Evolutionary conservation across 2,888 invertebrate species (phyloP).

Genomic region (Helobdella robusta): DNA sequence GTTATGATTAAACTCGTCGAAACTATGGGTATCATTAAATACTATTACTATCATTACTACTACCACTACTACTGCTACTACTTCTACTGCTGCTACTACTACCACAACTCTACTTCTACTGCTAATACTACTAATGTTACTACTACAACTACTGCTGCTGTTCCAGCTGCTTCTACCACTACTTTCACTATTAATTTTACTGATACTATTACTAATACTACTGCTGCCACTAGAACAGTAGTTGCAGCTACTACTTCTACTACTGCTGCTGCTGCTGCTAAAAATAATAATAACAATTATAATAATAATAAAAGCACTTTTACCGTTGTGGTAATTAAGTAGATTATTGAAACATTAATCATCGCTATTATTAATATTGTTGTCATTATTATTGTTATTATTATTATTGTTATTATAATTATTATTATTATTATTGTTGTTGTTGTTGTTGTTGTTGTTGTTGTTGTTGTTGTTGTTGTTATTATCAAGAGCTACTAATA

Average conservation of each 20-base stretch:
- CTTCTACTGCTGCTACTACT: background rate
- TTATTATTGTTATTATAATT: no score
- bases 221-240: background rate
- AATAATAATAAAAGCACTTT: no score
- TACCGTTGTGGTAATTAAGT: no score
- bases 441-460: no score
- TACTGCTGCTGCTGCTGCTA: background rate
- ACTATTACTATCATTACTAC: background rate
- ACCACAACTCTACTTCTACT: no score
- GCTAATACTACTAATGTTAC: background rate
- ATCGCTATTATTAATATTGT: no score
- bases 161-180: background rate
- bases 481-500: no score
- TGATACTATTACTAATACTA: background rate
- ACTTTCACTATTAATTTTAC: background rate
- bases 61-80: slow-evolving; percentile 3
- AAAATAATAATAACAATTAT: no score
- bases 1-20: slow-evolving; percentile 61
- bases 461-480: no score
- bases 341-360: no score
- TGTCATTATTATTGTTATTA: no score
- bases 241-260: background rate
- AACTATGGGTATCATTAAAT: slow-evolving; percentile 33
- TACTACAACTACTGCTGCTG: slow-evolving; percentile 1
- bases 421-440: no score